Percentiles rank a stretch among this genome's conserved stretches.
These are phyloP conservation scores for Tridacna gigas DNA, from an alignment of 2,888 invertebrate genomes.

Conservation along the genomic window DNA sequence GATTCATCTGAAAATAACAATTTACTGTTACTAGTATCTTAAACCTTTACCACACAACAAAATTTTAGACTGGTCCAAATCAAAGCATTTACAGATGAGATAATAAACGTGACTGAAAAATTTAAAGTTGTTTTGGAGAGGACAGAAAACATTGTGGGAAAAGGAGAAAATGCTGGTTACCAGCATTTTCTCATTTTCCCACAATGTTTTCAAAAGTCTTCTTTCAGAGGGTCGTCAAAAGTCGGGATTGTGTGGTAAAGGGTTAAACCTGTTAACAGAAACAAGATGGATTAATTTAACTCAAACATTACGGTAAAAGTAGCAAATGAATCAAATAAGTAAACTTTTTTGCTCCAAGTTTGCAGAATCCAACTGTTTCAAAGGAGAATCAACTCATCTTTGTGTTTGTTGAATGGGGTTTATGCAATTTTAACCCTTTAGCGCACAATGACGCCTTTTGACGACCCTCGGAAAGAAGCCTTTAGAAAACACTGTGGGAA, in stretches of 20 bases:
- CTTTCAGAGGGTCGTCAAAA: not conserved
- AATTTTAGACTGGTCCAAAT: not conserved
- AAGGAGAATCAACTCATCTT: not conserved
- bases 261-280: too few relatives aligned
- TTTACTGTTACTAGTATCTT: not conserved
- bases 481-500: too few relatives aligned
- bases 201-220: not conserved
- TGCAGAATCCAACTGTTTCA: not conserved
- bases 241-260: too few relatives aligned
- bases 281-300: too few relatives aligned
- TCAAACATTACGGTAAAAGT: not conserved
- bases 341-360: not conserved
- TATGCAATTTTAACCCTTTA: too few relatives aligned
- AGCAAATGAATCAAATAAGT: not conserved
- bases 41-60: not conserved
- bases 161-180: not conserved
- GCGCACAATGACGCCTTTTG: too few relatives aligned
- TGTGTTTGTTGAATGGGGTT: not conserved
- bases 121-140: not conserved
- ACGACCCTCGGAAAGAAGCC: too few relatives aligned
- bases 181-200: not conserved
- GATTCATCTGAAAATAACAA: slow-evolving; percentile 51
- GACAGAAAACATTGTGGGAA: not conserved
- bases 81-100: too few relatives aligned
- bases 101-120: too few relatives aligned